A percentile compares a stretch with the other conserved stretches of the same genome.
Evolutionary conservation across 2,797 vertebrate genomes (phyloP).

Genomic region (Yasuhikotakia modesta): DNA sequence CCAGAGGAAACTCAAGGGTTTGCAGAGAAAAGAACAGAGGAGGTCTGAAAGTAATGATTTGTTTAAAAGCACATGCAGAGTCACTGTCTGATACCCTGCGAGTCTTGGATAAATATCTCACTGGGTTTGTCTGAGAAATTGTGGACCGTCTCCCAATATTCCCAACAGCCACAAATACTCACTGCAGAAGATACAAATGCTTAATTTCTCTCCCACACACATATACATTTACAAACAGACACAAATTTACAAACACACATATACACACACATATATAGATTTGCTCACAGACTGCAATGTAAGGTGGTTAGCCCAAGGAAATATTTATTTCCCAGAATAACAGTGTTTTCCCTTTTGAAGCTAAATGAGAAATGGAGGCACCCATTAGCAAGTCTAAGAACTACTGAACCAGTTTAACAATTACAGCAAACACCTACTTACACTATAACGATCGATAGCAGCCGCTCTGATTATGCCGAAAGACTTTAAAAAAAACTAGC

Average conservation of each 20-base stretch:
- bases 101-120: conserved; percentile 9
- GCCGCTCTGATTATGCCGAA: conserved; percentile 11
- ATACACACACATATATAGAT: background rate
- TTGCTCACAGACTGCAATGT: background rate
- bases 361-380: conserved; percentile 21
- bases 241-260: too few species aligned
- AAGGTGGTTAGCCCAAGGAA: conserved; percentile 19
- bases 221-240: too few species aligned
- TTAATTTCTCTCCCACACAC: background rate
- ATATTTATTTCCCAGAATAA: conserved; percentile 35
- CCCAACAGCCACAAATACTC: background rate
- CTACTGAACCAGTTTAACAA: conserved; percentile 32
- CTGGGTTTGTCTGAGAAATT: background rate
- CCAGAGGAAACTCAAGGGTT: conserved; percentile 4
- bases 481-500: conserved; percentile 1
- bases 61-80: conserved; percentile 5
- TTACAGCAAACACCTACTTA: conserved; percentile 34
- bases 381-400: conserved; percentile 32
- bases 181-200: conserved; percentile 3
- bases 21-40: background rate
- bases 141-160: background rate
- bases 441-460: conserved; percentile 35
- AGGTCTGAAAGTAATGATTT: conserved; percentile 10
- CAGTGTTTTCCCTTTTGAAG: conserved; percentile 28
- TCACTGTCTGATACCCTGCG: conserved; percentile 3